phyloP scores from a whole-genome alignment of 2,888 invertebrate genomes.

The Argyresthia albistria region DNA sequence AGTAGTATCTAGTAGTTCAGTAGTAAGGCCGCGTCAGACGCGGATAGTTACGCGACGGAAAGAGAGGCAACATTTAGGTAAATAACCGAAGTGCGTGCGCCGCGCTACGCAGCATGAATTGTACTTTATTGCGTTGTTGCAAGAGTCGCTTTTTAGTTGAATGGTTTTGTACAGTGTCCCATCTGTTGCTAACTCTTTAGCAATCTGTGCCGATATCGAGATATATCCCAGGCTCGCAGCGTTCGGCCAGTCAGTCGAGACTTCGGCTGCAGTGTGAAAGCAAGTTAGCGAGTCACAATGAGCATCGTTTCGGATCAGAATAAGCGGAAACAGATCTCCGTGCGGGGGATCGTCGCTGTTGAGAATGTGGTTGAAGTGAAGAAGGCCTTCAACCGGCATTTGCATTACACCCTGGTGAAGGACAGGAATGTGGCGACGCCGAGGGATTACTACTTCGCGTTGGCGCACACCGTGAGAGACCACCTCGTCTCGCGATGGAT shows the following conservation, averaged over 20 bases:
- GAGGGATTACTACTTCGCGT: conserved; percentile 97
- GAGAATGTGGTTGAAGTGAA: conserved; percentile 98
- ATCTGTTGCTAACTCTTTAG: too few species aligned
- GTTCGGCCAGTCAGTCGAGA: conserved; percentile 25
- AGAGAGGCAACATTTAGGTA: too few species aligned
- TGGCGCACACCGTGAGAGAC: conserved; percentile 98
- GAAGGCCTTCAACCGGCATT: conserved; percentile 98
- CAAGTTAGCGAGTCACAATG: conserved; percentile 65
- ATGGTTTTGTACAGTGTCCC: too few species aligned
- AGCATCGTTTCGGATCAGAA: conserved; percentile 86
- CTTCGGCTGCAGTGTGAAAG: conserved; percentile 14
- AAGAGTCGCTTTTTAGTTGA: too few species aligned
- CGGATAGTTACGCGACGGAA: too few species aligned
- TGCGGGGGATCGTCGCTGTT: conserved; percentile 95
- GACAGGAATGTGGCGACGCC: conserved; percentile 98
- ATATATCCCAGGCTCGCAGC: too few species aligned
- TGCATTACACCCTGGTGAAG: conserved; percentile 99
- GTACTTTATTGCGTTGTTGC: too few species aligned
- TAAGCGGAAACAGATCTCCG: conserved; percentile 97
- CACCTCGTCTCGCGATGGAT: conserved; percentile 99
- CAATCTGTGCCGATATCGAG: too few species aligned
- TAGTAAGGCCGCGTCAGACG: too few species aligned
- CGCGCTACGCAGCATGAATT: too few species aligned
- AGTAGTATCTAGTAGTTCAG: too few species aligned
- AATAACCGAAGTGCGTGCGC: too few species aligned